Evolutionary conservation across 2,797 vertebrate species (phyloP).

Genomic region (Sebastiscus tertius): DNA sequence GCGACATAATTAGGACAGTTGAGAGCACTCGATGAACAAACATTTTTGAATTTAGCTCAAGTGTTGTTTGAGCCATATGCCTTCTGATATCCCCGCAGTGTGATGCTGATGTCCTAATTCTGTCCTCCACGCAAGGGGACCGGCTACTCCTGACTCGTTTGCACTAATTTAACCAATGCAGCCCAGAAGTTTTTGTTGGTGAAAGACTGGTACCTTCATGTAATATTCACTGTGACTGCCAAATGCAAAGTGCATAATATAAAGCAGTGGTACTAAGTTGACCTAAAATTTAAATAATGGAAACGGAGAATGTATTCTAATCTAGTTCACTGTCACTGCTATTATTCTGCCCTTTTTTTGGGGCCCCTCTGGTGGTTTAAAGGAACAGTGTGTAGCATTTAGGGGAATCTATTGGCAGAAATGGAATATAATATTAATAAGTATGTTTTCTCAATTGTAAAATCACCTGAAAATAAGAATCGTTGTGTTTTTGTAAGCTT

Average conservation of each 20-base stretch:
- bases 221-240: background rate
- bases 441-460: background rate
- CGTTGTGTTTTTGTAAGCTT: background rate
- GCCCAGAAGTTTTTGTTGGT: background rate
- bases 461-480: background rate
- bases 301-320: background rate
- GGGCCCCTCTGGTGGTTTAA: background rate
- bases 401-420: background rate
- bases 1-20: conserved; percentile 55
- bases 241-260: background rate
- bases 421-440: background rate
- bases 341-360: background rate
- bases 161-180: conserved; percentile 4
- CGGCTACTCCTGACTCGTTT: conserved; percentile 17
- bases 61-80: conserved; percentile 43
- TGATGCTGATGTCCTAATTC: conserved; percentile 53
- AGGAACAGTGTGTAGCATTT: background rate
- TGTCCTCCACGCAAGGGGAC: conserved; percentile 23
- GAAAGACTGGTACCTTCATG: background rate
- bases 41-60: conserved; percentile 53
- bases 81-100: conserved; percentile 37
- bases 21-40: conserved; percentile 47
- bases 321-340: background rate
- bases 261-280: background rate
- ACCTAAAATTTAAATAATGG: background rate